These are phyloP conservation scores for Oryctolagus cuniculus DNA, from an alignment of 2,113 vertebrate species.

Conservation along the genomic window mOryCun1.1 NC_091449.1:3171501-3172000, in stretches of 20 bases:
- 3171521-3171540: fast-evolving
- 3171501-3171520: neutral
- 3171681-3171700: no score
- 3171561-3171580: neutral
- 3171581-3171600: neutral
- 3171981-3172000: no score
- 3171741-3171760: neutral
- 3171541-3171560: neutral
- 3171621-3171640: neutral
- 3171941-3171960: neutral
- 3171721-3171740: neutral
- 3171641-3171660: no score
- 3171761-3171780: neutral
- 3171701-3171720: no score
- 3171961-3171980: fast-evolving
- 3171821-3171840: fast-evolving
- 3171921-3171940: fast-evolving
- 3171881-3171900: neutral
- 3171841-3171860: neutral
- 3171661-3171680: no score
- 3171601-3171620: neutral
- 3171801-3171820: neutral
- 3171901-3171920: no score
- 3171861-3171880: fast-evolving
- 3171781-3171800: neutral